Evolutionary conservation across 2,797 vertebrate species (phyloP), one percentile per base, ranked within the genome.

Genomic region (Podarcis siculus): DNA sequence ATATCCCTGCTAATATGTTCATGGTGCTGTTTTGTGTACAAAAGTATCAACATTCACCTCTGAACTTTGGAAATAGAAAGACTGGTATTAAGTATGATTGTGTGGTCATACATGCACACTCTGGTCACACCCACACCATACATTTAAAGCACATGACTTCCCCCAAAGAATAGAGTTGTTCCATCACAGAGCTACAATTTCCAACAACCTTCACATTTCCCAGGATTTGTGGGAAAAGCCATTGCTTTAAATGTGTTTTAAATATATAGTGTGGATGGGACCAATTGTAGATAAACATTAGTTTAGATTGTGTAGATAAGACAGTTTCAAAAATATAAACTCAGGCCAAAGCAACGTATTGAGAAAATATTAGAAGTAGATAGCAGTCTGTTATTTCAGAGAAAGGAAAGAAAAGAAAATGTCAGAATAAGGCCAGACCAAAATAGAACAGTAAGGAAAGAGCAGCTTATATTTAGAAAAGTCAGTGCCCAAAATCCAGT

Each of bases 381-480:
- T 7, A 72, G 69, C 80, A 82, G 69, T 3, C 8, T 87, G 42
- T 10, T 78, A 8, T 5, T 89, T 42, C 27, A 58, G 71, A 2
- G 42, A 8, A 85, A 10, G 39, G 87, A 49, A 91, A 73, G 72
- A 35, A 90, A 76, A 1, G 30, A 80, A 45, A 84, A 27, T 89
- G 9, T 45, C 67, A 87, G 4, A 42, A 49, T 75, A 21, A 3
- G 3, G 67, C 83, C 32, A 79, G 75, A 5, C 3, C 64, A 5
- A 78, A 79, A 77, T 86, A 83, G 76, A 91, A 72, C 17, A 87
- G 55, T 76, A 42, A 81, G 49, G 76, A 30, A 85, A 39, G 35
- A 90, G 1, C 3, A 61, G 6, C 5, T 42, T 9, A 6, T 73
- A 8, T 12, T 81, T 87, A 45, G 86, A 86, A 30, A 77, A 84